Conservation (phyloP, 2,113 vertebrate genomes). For the Amphilophus citrinellus region DNA sequence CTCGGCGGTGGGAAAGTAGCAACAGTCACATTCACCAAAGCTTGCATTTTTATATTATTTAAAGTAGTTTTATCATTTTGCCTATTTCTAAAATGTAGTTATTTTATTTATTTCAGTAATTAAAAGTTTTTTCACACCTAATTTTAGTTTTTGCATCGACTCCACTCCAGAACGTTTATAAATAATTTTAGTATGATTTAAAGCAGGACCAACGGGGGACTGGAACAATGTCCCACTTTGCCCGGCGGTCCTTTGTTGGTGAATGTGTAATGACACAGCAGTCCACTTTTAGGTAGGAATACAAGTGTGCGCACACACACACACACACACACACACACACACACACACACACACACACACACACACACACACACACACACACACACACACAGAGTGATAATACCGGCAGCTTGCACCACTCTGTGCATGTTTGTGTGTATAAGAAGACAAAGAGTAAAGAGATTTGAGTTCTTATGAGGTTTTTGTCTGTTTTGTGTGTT, state of each 20-base stretch:
- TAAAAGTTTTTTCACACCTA: no score
- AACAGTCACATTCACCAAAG: no score
- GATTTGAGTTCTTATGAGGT: constrained; percentile 34
- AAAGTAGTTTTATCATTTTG: no score
- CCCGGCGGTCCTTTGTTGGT: neutral
- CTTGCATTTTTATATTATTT: no score
- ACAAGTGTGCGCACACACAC: neutral
- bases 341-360: constrained; percentile 23
- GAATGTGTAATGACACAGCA: neutral
- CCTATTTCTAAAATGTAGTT: no score
- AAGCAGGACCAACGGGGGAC: neutral
- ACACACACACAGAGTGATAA: constrained; percentile 21
- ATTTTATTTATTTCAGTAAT: no score
- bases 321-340: constrained; percentile 23
- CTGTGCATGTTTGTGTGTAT: constrained; percentile 27
- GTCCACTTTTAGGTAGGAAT: neutral
- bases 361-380: constrained; percentile 20
- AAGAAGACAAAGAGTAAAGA: constrained; percentile 43
- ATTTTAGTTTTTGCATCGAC: no score
- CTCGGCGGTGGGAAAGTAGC: no score
- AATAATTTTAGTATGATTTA: neutral
- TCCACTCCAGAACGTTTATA: neutral
- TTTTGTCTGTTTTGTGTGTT: constrained; percentile 34
- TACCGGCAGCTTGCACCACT: constrained; percentile 36
- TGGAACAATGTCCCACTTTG: neutral